phyloP scores from a whole-genome alignment of 1,140 invertebrate genomes.

The Homalodisca vitripennis region DNA sequence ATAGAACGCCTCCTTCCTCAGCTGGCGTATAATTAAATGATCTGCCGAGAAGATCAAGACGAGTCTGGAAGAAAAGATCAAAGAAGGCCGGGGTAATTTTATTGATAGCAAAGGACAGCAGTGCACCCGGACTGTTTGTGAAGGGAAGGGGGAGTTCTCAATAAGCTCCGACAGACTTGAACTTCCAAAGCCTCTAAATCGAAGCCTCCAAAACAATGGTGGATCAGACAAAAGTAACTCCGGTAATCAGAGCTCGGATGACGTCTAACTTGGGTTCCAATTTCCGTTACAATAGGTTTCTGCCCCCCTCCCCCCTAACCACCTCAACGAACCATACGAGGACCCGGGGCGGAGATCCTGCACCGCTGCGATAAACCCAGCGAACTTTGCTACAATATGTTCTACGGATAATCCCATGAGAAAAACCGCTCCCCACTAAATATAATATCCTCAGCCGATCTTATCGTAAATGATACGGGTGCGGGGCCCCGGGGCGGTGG shows the following conservation, averaged over 20 bases:
- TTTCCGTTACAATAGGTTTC: constrained; percentile 19
- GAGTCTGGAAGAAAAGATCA: constrained; percentile 22
- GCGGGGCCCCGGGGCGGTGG: constrained; percentile 6
- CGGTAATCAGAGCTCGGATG: background rate
- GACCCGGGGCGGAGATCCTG: background rate
- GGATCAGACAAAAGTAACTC: constrained; percentile 13
- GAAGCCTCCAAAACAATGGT: background rate
- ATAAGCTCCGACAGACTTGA: background rate
- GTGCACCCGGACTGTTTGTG: background rate
- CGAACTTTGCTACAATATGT: background rate
- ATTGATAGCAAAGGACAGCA: constrained; percentile 10
- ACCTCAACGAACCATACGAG: too few relatives aligned
- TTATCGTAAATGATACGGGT: constrained; percentile 18
- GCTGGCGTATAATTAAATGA: constrained; percentile 21
- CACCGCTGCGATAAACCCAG: background rate
- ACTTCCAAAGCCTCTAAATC: background rate
- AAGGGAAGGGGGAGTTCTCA: background rate
- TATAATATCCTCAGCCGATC: constrained; percentile 17
- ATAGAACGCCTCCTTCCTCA: too few relatives aligned
- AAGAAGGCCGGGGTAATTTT: constrained; percentile 14
- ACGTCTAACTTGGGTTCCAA: constrained; percentile 12
- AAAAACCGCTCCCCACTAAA: constrained; percentile 4
- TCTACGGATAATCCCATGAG: background rate
- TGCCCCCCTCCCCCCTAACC: background rate
- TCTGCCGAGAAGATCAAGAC: constrained; percentile 21